These are phyloP conservation scores for Camponotus vicinus DNA, from an alignment of 1,140 invertebrate genomes.

Conservation along the genomic window DNA sequence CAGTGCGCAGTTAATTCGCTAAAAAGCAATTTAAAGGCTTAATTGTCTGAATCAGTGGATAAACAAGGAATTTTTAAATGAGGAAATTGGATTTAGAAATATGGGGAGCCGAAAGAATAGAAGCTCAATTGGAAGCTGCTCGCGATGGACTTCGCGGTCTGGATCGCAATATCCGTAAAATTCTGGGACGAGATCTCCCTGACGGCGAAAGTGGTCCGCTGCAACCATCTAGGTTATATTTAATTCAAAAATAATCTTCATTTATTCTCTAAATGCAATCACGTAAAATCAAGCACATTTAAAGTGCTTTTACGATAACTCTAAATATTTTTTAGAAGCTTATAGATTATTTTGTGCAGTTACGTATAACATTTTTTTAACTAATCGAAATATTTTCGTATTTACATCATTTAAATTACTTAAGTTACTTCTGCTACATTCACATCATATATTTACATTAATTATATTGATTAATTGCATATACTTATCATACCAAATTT, in stretches of 20 bases:
- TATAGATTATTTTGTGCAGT: background rate
- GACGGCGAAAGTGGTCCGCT: conserved; percentile 82
- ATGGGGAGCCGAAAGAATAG: conserved; percentile 82
- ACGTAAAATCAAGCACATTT: background rate
- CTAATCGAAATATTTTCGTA: background rate
- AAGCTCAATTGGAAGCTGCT: conserved; percentile 83
- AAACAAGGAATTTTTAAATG: conserved; percentile 72
- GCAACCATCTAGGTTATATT: conserved; percentile 79
- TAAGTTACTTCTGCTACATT: background rate
- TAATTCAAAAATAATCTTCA: background rate
- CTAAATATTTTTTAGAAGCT: background rate
- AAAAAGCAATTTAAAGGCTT: conserved; percentile 37
- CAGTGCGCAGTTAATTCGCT: background rate
- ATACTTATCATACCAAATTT: background rate
- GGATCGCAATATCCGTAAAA: conserved; percentile 85
- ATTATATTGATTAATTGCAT: conserved; percentile 26
- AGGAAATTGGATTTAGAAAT: conserved; percentile 81
- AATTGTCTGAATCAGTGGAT: conserved; percentile 2
- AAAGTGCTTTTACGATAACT: background rate
- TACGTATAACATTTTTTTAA: background rate
- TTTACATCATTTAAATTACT: background rate
- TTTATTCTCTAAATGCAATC: background rate
- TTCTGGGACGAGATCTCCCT: conserved; percentile 84
- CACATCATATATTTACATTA: conserved; percentile 24
- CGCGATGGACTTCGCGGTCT: conserved; percentile 83